These are phyloP conservation scores for Eunapius fragilis DNA, from an alignment of 37 sponge, comb jelly and placozoan genomes.

Conservation along the genomic window DNA sequence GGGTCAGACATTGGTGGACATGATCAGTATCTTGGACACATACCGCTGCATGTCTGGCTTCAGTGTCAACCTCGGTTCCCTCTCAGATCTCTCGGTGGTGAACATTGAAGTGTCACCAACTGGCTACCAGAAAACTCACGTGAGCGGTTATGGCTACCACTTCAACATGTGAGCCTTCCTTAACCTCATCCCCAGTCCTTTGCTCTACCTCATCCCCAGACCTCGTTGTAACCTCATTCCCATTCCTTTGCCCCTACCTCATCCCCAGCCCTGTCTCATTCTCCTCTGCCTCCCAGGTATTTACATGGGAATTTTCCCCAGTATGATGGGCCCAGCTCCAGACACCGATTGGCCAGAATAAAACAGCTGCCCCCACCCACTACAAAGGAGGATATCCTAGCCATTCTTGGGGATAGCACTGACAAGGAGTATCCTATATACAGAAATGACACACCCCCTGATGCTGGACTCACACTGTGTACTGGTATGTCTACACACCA, in stretches of 20 bases:
- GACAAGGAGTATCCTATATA: slow-evolving; percentile 51
- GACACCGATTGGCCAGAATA: slow-evolving; percentile 33
- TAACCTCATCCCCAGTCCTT: background rate
- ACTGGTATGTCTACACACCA: too few relatives aligned
- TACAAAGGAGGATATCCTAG: background rate
- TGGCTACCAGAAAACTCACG: background rate
- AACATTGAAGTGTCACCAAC: slow-evolving; percentile 41
- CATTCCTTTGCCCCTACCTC: too few relatives aligned
- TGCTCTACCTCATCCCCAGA: too few relatives aligned
- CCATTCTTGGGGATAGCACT: slow-evolving; percentile 34
- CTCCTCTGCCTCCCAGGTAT: too few relatives aligned
- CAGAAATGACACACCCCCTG: slow-evolving; percentile 30
- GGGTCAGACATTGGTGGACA: background rate
- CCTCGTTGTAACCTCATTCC: too few relatives aligned
- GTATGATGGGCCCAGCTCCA: slow-evolving; percentile 45
- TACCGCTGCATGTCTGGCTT: slow-evolving; percentile 25
- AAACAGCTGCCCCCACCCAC: slow-evolving; percentile 22
- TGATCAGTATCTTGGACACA: background rate
- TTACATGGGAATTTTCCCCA: slow-evolving; percentile 19
- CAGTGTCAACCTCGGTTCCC: slow-evolving; percentile 28
- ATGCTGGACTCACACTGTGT: slow-evolving; percentile 8
- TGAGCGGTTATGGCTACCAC: slow-evolving; percentile 33
- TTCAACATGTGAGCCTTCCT: slow-evolving; percentile 40
- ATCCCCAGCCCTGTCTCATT: too few relatives aligned
- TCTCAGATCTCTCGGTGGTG: background rate